Conservation (phyloP, 2,113 vertebrate genomes). For the Mus pahari region DNA sequence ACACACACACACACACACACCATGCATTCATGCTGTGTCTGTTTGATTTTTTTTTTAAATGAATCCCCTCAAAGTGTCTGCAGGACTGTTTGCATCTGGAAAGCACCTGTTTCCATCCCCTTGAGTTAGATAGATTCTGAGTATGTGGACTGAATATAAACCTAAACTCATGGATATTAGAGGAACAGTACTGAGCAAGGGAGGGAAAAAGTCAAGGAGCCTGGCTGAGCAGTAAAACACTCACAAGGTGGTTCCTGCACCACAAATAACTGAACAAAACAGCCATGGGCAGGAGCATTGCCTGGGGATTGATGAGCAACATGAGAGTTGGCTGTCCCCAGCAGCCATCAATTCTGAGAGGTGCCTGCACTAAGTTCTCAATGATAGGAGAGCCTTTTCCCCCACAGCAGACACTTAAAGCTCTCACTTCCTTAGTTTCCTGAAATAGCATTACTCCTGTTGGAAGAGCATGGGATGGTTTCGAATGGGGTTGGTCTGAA, state of each 20-base stretch:
- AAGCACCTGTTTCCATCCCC: neutral
- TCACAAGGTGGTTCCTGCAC: slow-evolving; percentile 79
- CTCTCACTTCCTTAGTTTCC: slow-evolving; percentile 67
- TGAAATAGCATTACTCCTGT: slow-evolving; percentile 60
- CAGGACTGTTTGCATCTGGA: neutral
- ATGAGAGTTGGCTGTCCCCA: slow-evolving; percentile 61
- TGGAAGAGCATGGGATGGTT: slow-evolving; percentile 48
- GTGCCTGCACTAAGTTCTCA: slow-evolving; percentile 78
- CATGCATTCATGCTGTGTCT: neutral
- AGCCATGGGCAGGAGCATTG: slow-evolving; percentile 67
- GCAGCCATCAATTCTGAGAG: slow-evolving; percentile 75
- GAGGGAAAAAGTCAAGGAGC: slow-evolving; percentile 65
- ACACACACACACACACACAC: neutral
- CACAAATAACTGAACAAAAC: slow-evolving; percentile 83
- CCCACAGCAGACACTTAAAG: slow-evolving; percentile 37
- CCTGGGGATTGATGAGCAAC: slow-evolving; percentile 75
- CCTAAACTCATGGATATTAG: neutral
- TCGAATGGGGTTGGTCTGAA: neutral
- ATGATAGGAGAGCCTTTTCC: slow-evolving; percentile 28
- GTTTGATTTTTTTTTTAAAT: neutral
- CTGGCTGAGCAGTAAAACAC: slow-evolving; percentile 79
- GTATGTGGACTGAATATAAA: slow-evolving; percentile 40
- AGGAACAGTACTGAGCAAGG: slow-evolving; percentile 33
- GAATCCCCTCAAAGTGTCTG: neutral
- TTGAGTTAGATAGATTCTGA: neutral